phyloP scores from a whole-genome alignment of 2,888 invertebrate genomes.

The Noctua fimbriata region DNA sequence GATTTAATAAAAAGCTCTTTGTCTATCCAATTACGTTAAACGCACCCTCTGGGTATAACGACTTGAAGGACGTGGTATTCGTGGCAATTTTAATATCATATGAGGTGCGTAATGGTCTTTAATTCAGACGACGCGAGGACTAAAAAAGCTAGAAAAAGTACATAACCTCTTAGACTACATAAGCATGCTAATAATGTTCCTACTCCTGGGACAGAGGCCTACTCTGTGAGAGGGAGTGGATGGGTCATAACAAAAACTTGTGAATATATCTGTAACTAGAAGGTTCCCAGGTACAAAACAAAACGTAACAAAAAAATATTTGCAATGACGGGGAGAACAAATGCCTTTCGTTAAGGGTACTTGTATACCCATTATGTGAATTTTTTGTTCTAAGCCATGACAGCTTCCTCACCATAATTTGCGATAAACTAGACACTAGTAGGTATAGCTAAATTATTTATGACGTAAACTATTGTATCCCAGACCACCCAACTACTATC shows the following conservation, averaged over 20 bases:
- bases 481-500: constrained; percentile 53
- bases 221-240: not conserved
- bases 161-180: not conserved
- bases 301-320: too few relatives aligned
- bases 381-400: not conserved
- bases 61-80: constrained; percentile 28
- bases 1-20: constrained; percentile 6
- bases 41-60: constrained; percentile 23
- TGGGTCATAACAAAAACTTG: not conserved
- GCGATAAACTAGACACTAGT: constrained; percentile 6
- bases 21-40: constrained; percentile 26
- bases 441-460: not conserved
- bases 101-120: not conserved
- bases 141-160: not conserved
- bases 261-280: too few relatives aligned
- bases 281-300: too few relatives aligned
- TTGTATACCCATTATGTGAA: not conserved
- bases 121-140: not conserved
- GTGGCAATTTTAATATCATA: constrained; percentile 26
- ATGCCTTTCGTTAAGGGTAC: not conserved
- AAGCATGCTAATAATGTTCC: not conserved
- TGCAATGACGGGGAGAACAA: too few relatives aligned
- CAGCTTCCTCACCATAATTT: not conserved
- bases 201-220: not conserved
- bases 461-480: not conserved